A percentile compares a stretch with the other conserved stretches of the same genome.
Evolutionary conservation across 2,113 vertebrate species (phyloP).

Genomic region (Tapirus terrestris): DNA sequence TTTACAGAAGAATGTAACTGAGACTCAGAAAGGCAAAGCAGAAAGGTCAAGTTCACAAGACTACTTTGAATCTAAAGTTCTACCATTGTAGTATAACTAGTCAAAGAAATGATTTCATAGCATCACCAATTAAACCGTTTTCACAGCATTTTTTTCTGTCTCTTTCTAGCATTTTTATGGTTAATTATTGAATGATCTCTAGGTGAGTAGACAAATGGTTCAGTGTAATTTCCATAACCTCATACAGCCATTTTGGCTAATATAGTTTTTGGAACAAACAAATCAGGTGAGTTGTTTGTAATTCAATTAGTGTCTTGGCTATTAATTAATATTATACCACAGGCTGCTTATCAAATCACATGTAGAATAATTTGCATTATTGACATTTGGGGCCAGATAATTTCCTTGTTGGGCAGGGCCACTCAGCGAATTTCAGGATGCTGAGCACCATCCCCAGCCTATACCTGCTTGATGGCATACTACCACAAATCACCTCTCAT

Average conservation of each 20-base stretch:
- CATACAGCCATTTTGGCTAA: background rate
- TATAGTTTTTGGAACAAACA: background rate
- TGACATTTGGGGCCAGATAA: background rate
- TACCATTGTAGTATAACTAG: background rate
- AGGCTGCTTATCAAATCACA: background rate
- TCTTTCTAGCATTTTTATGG: background rate
- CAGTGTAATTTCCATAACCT: background rate
- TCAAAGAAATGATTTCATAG: background rate
- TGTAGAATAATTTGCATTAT: background rate
- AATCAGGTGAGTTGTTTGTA: background rate
- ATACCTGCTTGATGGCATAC: rapidly evolving
- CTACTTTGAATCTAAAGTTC: background rate
- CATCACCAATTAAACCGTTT: background rate
- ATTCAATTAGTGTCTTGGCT: background rate
- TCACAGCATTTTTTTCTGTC: background rate
- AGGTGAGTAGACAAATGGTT: background rate
- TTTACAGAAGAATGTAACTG: background rate
- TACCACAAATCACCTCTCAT: rapidly evolving
- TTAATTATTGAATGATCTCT: background rate
- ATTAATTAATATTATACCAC: background rate
- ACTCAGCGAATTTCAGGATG: background rate
- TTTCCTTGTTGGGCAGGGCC: rapidly evolving
- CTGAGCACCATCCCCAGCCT: background rate
- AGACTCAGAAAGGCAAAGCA: background rate
- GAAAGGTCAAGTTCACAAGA: background rate